These are phyloP conservation scores for Hephaestus fuliginosus DNA, from an alignment of 2,797 vertebrate genomes.

Conservation along the genomic window DNA sequence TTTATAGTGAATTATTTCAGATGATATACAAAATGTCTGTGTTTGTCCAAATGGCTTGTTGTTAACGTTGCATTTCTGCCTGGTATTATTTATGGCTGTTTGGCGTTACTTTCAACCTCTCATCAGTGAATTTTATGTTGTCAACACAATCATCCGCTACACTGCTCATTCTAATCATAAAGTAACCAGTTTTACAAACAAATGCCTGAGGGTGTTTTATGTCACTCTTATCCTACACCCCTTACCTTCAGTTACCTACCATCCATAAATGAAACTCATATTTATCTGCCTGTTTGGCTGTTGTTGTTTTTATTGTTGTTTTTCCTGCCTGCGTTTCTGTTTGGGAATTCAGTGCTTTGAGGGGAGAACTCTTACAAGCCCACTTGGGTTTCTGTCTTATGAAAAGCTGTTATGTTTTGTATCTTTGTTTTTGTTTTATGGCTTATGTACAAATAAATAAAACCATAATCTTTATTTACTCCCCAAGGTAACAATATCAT, in stretches of 20 bases:
- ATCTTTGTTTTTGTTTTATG: slow-evolving; percentile 11
- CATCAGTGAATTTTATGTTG: neutral
- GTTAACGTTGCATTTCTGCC: neutral
- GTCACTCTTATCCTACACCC: too few relatives aligned
- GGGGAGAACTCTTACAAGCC: slow-evolving; percentile 19
- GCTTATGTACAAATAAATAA: slow-evolving; percentile 8
- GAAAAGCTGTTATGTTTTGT: slow-evolving; percentile 8
- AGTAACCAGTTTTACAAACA: neutral
- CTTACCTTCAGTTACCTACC: neutral
- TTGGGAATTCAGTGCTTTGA: slow-evolving; percentile 23
- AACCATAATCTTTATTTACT: slow-evolving; percentile 9
- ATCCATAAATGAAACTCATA: neutral
- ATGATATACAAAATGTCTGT: neutral
- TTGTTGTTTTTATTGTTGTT: neutral
- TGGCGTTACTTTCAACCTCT: neutral
- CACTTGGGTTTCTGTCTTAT: slow-evolving; percentile 15
- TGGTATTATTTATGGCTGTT: neutral
- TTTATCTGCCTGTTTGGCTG: neutral
- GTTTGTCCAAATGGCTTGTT: neutral
- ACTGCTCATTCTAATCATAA: slow-evolving; percentile 2
- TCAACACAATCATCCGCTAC: neutral
- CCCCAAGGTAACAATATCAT: slow-evolving; percentile 3
- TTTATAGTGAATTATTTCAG: neutral
- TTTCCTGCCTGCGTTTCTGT: neutral
- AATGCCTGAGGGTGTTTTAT: neutral